Evolutionary conservation across 2,888 invertebrate species (phyloP), one percentile per base, ranked within the genome.

Genomic region (Caprella mutica): DNA sequence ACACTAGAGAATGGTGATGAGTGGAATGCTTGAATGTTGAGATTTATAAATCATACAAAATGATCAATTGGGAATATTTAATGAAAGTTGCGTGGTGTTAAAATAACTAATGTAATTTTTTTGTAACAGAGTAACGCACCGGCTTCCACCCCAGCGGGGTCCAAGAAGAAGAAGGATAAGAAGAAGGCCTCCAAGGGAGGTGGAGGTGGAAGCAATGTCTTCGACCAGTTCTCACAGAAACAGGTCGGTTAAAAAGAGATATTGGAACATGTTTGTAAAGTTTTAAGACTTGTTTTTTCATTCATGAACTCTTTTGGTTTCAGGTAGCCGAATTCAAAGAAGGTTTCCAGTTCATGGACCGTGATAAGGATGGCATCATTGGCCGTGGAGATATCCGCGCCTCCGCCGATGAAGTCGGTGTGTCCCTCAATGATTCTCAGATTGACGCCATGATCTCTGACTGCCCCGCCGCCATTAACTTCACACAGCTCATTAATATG

Each of bases 301-400:
- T 8, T 33, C 33, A 33, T 8, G 8, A 9, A 14, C 33, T 33
- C 33, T 9, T 33, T 30, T 48, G 48, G 1, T 29, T 35, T 23
- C 56, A 63, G 53, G 88, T 92, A 71, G 88, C 90, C 71, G 92
- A 92, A 77, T 92, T 92, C 83, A 92, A 92, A 78, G 90, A 90
- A 85, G 92, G 87, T 72, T 92, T 92, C 85, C 85, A 85, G 77
- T 83, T 92, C 71, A 92, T 92, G 86, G 92, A 92, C 80, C 84
- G 85, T 76, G 90, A 92, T 80, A 92, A 92, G 77, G 92, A 92
- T 74, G 88, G 88, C 69, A 81, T 88, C 76, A 82, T 84, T 76
- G 70, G 71, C 65, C 89, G 89, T 79, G 84, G 83, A 76, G 91
- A 91, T 78, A 81, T 91, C 72, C 83, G 89, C 72, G 84, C 85